Evolutionary conservation across 2,113 vertebrate species (phyloP).

Genomic region (Grammomys dolichurus): DNA sequence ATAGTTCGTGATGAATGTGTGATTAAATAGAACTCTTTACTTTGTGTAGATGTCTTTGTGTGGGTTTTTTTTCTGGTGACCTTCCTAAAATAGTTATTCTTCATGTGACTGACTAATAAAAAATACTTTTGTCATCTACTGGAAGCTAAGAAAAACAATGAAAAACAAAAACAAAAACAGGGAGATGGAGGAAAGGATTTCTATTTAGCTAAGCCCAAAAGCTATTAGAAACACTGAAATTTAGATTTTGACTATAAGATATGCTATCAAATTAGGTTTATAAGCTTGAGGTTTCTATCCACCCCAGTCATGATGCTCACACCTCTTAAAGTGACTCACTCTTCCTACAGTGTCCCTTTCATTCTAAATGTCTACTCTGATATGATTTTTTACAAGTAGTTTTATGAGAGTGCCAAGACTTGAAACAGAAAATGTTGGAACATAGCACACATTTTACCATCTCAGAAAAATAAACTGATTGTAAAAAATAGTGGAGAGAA

Average conservation of each 20-base stretch:
- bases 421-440: background rate
- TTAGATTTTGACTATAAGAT: background rate
- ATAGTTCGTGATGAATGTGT: background rate
- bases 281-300: background rate
- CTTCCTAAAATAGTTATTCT: background rate
- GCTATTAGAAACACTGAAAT: background rate
- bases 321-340: background rate
- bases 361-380: background rate
- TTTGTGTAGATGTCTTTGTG: no score
- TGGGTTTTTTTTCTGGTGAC: background rate
- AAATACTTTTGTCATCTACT: background rate
- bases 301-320: background rate
- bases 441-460: background rate
- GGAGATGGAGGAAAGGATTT: background rate
- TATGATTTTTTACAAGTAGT: background rate
- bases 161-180: background rate
- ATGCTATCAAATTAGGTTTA: background rate
- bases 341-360: background rate
- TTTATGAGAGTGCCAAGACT: background rate
- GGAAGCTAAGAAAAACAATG: no score
- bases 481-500: background rate
- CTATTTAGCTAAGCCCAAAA: background rate
- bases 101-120: background rate
- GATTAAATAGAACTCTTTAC: background rate
- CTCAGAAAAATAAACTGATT: background rate